Evolutionary conservation across 1,140 invertebrate genomes (phyloP).

Genomic region (Megathymus violae): DNA sequence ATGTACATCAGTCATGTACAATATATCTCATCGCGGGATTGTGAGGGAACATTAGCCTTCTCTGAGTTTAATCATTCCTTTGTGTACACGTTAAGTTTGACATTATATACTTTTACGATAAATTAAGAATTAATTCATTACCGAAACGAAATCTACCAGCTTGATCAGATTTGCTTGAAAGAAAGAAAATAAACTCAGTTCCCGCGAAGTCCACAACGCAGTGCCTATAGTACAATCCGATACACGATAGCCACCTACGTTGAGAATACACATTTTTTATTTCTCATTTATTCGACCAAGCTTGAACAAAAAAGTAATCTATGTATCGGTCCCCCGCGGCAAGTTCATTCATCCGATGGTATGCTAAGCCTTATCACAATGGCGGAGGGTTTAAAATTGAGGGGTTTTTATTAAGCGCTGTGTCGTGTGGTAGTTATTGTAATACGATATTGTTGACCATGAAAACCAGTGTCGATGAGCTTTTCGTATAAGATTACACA

Average conservation of each 20-base stretch:
- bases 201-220: constrained; percentile 55
- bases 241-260: constrained; percentile 68
- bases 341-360: constrained; percentile 42
- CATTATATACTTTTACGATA: no score
- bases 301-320: constrained; percentile 76
- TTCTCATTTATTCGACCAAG: constrained; percentile 60
- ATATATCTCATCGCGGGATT: no score
- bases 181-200: constrained; percentile 56
- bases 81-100: no score
- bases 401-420: constrained; percentile 35
- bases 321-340: constrained; percentile 66
- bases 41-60: no score
- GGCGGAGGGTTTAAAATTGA: constrained; percentile 52
- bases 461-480: constrained; percentile 79
- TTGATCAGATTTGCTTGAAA: constrained; percentile 52
- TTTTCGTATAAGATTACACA: constrained; percentile 80
- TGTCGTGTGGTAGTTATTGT: constrained; percentile 50
- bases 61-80: no score
- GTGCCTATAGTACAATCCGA: constrained; percentile 53
- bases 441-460: constrained; percentile 76
- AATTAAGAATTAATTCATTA: constrained; percentile 30
- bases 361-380: constrained; percentile 36
- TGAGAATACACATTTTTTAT: constrained; percentile 54
- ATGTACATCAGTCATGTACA: no score
- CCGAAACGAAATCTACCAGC: constrained; percentile 44